Conservation (phyloP, 1,140 invertebrate genomes). For the Microplitis mediator region DNA sequence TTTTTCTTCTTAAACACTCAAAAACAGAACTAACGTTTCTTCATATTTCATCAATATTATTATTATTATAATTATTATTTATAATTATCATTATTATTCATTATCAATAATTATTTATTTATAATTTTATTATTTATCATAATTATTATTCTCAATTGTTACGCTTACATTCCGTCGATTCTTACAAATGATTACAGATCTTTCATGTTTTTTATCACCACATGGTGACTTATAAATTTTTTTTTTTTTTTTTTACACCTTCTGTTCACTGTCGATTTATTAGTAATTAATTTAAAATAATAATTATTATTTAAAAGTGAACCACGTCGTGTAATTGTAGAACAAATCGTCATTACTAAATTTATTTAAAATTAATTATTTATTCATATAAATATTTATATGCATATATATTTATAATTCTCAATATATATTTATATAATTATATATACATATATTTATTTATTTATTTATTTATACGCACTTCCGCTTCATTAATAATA, state of each 20-base stretch:
- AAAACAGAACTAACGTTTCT: conserved; percentile 45
- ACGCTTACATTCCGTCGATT: conserved; percentile 11
- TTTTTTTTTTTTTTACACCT: not conserved
- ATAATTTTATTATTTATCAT: too few species aligned
- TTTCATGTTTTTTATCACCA: not conserved
- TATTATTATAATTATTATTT: conserved; percentile 6
- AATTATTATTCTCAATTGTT: not conserved
- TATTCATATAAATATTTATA: not conserved
- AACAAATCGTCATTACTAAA: conserved; percentile 5
- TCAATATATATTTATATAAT: too few species aligned
- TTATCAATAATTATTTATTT: not conserved
- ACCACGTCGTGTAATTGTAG: not conserved
- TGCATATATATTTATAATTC: too few species aligned
- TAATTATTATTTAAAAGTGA: not conserved
- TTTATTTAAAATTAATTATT: not conserved
- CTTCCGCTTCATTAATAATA: too few species aligned
- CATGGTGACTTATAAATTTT: not conserved
- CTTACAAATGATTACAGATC: conserved; percentile 19
- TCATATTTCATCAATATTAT: conserved; percentile 2
- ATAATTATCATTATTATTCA: not conserved
- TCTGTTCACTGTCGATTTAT: not conserved
- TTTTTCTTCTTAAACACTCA: conserved; percentile 39
- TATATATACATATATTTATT: too few species aligned
- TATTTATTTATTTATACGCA: too few species aligned
- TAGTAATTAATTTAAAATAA: too few species aligned